Percentiles rank a stretch among this genome's conserved stretches.
These are phyloP conservation scores for Ageneiosus marmoratus DNA, from an alignment of 2,113 vertebrate genomes.

Conservation along the genomic window DNA sequence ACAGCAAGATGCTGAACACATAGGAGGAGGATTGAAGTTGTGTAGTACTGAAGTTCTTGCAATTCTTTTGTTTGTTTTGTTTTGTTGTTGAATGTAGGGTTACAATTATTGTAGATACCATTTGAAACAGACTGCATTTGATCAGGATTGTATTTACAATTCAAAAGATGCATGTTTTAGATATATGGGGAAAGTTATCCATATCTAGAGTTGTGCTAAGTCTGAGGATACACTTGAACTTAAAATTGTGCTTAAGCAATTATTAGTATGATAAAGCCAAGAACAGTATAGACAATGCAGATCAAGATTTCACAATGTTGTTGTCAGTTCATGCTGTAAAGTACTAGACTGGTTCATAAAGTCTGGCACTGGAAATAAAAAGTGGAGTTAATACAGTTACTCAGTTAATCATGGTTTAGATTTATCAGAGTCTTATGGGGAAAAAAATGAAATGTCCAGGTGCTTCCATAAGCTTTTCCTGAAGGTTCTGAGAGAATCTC, in stretches of 20 bases:
- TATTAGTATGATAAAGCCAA: neutral
- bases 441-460: neutral
- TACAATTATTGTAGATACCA: neutral
- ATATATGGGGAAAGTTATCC: neutral
- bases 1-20: slow-evolving; percentile 5
- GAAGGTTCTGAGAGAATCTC: neutral
- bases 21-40: slow-evolving; percentile 6
- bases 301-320: neutral
- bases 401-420: too few species aligned
- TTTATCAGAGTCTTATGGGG: neutral
- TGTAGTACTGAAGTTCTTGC: slow-evolving; percentile 7
- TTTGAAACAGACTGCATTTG: neutral
- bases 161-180: neutral
- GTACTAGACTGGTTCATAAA: neutral
- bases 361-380: neutral
- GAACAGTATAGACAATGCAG: neutral
- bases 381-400: too few species aligned
- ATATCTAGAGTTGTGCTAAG: neutral
- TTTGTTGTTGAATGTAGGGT: neutral
- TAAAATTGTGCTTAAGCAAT: neutral
- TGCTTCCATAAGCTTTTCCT: neutral
- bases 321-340: neutral
- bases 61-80: slow-evolving; percentile 1
- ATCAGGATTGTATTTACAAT: neutral
- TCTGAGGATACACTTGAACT: too few species aligned